Evolutionary conservation across 2,797 vertebrate species (phyloP), one percentile per base, ranked within the genome.

Genomic region (Pseudopleuronectes americanus): DNA sequence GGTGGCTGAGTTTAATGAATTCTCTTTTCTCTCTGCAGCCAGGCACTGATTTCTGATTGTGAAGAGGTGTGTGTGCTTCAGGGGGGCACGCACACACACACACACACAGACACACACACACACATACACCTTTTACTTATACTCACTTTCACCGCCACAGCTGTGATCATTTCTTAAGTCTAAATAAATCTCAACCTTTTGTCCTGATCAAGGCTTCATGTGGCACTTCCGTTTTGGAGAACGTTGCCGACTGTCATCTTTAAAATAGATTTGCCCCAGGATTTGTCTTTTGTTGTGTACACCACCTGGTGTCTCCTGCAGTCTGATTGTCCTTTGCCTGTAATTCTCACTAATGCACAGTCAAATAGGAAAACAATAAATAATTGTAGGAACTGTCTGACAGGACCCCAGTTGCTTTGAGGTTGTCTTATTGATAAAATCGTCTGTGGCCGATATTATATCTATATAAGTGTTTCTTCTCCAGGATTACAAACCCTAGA

Each of bases 1-100:
- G 92, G 90, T 92, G 89, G 91, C 89, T 91, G 85, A 91, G 85
- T 88, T 92, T 89, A 92, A 93, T 92, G 92, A 91, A 92, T 93
- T 92, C 89, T 91, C 90, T 92, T 90, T 91, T 90, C 90, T 91
- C 85, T 92, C 88, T 86, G 81, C 74, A 91, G 83, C 85, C 83
- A 81, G 84, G 75, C 89, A 22, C 86, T 91, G 90, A 92, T 92
- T 92, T 91, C 87, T 90, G 90, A 92, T 92, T 91, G 89, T 89
- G 83, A 87, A 88, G 89, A 89, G 88, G 80, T 87, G 76, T 84
- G 82, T 59, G 58, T 52, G 63, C 48, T 52, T 60, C 48, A 57
- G 38, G 17, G 48, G 6, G 45, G 52, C 49, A 53, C 7, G 6
- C 52, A 54, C 64, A 49, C 63, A 75, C 59, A 48, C 53, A 38